These are phyloP conservation scores for Benthosema pterotum DNA, from an alignment of 2,797 vertebrate species.

Conservation along the genomic window DNA sequence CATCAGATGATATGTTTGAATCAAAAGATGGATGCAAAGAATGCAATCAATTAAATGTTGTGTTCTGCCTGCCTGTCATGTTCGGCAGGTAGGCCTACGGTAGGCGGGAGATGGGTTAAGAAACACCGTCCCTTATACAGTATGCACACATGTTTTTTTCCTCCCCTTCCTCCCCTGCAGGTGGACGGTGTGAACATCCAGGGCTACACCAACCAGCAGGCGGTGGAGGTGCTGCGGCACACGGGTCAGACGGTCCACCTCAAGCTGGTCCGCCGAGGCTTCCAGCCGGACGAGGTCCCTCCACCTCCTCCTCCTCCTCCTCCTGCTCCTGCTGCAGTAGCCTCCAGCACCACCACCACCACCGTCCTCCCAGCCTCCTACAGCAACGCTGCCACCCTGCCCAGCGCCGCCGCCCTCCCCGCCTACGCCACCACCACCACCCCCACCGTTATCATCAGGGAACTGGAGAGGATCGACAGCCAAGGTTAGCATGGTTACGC, in stretches of 20 bases:
- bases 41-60: too few species aligned
- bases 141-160: constrained; percentile 22
- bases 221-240: constrained; percentile 92
- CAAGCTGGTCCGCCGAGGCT: constrained; percentile 86
- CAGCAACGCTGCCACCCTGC: constrained; percentile 26
- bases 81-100: too few species aligned
- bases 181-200: constrained; percentile 96
- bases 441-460: constrained; percentile 25
- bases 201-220: constrained; percentile 96
- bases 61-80: too few species aligned
- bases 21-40: too few species aligned
- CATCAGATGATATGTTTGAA: too few species aligned
- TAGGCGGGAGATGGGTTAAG: too few species aligned
- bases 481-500: too few species aligned
- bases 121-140: too few species aligned
- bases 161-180: constrained; percentile 72
- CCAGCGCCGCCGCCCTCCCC: constrained; percentile 29
- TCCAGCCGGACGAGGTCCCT: constrained; percentile 80
- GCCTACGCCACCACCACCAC: constrained; percentile 29
- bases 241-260: constrained; percentile 91
- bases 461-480: constrained; percentile 50
- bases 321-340: too few species aligned
- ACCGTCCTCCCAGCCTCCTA: constrained; percentile 45
- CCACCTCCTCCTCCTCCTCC: too few species aligned
- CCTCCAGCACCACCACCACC: constrained; percentile 57